Percentiles rank a stretch among this genome's conserved stretches.
These are phyloP conservation scores for Acleris literana DNA, from an alignment of 2,888 invertebrate species.

Conservation along the genomic window DNA sequence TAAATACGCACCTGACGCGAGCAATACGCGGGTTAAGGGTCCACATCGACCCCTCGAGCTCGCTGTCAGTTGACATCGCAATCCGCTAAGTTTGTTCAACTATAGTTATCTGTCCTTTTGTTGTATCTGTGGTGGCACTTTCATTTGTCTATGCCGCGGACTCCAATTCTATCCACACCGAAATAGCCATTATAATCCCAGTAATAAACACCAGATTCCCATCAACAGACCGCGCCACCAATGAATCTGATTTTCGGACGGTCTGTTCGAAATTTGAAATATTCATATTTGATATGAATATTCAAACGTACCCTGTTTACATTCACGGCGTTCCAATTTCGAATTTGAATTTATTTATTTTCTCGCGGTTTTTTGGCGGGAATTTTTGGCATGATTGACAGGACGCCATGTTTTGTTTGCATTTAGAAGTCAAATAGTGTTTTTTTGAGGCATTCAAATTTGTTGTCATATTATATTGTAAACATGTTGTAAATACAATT, in stretches of 20 bases:
- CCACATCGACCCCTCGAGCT: background rate
- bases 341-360: constrained; percentile 83
- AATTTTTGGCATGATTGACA: constrained; percentile 48
- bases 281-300: constrained; percentile 82
- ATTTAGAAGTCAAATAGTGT: constrained; percentile 39
- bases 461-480: constrained; percentile 30
- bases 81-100: background rate
- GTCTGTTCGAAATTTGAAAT: constrained; percentile 72
- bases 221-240: constrained; percentile 47
- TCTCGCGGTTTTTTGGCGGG: constrained; percentile 53
- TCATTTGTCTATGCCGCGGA: constrained; percentile 18
- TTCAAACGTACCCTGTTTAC: constrained; percentile 81
- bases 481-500: constrained; percentile 16
- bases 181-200: constrained; percentile 26
- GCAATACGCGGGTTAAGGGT: background rate
- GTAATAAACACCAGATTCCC: constrained; percentile 31
- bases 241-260: constrained; percentile 77
- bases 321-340: constrained; percentile 81
- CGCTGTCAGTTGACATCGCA: no score
- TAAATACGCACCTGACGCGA: no score
- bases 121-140: constrained; percentile 29
- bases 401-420: constrained; percentile 49
- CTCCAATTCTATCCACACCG: constrained; percentile 6
- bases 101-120: constrained; percentile 15
- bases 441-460: constrained; percentile 35